Evolutionary conservation across 2,113 vertebrate species (phyloP).

Genomic region (Semnornis frantzii): DNA sequence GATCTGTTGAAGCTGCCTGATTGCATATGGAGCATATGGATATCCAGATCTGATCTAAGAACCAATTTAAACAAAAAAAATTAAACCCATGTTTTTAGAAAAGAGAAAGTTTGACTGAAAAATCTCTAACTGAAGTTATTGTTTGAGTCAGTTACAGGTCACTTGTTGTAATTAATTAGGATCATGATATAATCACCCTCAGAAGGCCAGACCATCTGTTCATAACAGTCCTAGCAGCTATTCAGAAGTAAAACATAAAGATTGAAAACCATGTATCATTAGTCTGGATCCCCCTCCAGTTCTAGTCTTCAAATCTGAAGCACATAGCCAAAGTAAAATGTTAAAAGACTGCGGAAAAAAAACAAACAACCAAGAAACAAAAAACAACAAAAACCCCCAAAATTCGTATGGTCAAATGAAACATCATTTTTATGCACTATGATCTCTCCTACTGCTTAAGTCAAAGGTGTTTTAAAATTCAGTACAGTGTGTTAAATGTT

Average conservation of each 20-base stretch:
- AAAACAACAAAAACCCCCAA: neutral
- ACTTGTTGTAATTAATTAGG: slow-evolving; percentile 3
- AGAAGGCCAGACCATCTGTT: neutral
- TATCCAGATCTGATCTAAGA: too few relatives aligned
- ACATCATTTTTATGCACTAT: neutral
- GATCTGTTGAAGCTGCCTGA: neutral
- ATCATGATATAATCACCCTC: neutral
- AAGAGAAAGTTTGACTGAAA: neutral
- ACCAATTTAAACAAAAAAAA: too few relatives aligned
- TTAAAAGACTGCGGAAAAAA: neutral
- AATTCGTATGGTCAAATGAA: neutral
- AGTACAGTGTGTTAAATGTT: neutral
- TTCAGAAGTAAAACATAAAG: neutral
- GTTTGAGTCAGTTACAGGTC: neutral
- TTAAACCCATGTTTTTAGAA: too few relatives aligned
- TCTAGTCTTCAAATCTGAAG: neutral
- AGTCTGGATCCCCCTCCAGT: neutral
- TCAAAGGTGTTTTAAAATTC: neutral
- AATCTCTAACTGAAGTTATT: neutral
- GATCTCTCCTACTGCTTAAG: neutral
- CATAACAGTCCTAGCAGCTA: neutral
- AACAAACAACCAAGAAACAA: neutral
- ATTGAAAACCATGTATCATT: neutral
- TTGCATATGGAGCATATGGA: neutral
- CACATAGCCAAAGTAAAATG: neutral